Base-by-base conservation (phyloP, 2,888 invertebrate species). In the Drosophila algonquin region DNA sequence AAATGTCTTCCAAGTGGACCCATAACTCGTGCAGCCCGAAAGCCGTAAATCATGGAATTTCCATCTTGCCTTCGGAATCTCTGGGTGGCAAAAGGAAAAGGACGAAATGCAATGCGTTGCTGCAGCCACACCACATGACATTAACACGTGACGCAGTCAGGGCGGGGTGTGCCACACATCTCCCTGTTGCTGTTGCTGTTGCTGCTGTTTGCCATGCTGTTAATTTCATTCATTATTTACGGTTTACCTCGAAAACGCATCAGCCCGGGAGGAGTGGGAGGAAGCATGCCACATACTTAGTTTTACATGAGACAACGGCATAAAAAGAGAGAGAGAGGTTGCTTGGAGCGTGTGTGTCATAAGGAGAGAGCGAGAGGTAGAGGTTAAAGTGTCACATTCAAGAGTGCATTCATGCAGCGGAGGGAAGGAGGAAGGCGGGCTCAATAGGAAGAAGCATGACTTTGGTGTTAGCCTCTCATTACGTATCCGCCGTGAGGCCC, bases 141-240 rank as follows among this genome's bases (percentile, higher is more conserved):
- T 69, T 54, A 48, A 69, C 69, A 54, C 53, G 69, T 71, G 69
- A 71, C 72, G 71, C 56, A 50, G 27, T 48, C 53, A 50, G 10
- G 40, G 54, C 24, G 67, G 40, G 51, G 51, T 35, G 40, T 55
- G 52, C 18, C 47, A 35, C 30, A 18, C 12, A 45, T 44, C 14
- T 24, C 21, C 46, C 45, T 7, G 44, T 1, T 21, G 18, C 53
- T 18, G 14, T 10, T 32, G 12, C 32, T 18, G 9, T 14, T n/a
- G 47, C 53, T 45, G n/a, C 4, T 12, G 51, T 52, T 30, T 12
- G 40, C 40, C 56, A 48, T 24, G 75, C 81, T 89, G 90, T 89
- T 90, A 90, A 90, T 89, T 90, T 90, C 89, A 90, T 89, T 90
- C 89, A 90, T 90, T 89, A 90, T 90, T 90, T 89, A 90, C 82